These are phyloP conservation scores for Megaceryle maxima DNA, from an alignment of 2,113 vertebrate species.

Conservation along the genomic window DNA sequence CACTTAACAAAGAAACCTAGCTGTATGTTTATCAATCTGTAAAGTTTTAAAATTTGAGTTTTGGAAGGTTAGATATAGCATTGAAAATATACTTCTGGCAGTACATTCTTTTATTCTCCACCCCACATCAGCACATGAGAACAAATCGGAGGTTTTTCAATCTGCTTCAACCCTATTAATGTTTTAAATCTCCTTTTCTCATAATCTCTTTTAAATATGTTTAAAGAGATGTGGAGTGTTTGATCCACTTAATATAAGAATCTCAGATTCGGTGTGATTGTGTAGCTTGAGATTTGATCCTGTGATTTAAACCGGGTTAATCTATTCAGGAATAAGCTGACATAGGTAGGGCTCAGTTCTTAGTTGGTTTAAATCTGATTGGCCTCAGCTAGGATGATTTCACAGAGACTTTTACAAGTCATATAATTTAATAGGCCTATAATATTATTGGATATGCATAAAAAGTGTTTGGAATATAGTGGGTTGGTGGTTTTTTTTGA, in stretches of 20 bases:
- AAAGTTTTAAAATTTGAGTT: conserved; percentile 13
- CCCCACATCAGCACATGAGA: not conserved
- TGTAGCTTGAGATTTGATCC: not conserved
- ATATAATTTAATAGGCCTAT: not conserved
- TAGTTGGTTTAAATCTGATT: not conserved
- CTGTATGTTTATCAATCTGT: not conserved
- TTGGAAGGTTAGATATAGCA: not conserved
- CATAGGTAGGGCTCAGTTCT: not conserved
- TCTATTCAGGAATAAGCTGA: not conserved
- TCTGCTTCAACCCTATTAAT: not conserved
- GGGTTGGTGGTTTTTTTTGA: too few species aligned
- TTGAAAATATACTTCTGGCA: conserved; percentile 36
- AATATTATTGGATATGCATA: not conserved
- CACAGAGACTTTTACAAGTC: not conserved
- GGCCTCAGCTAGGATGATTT: not conserved
- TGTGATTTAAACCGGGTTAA: not conserved
- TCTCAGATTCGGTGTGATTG: not conserved
- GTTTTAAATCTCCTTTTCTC: not conserved
- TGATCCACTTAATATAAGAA: not conserved
- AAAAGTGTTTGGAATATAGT: not conserved
- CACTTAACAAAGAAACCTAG: not conserved
- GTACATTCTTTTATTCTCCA: not conserved
- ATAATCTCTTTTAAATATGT: not conserved
- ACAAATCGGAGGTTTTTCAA: not conserved
- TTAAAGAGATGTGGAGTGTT: not conserved